phyloP scores from a whole-genome alignment of 2,113 vertebrate genomes.

The Cyprinus carpio region DNA sequence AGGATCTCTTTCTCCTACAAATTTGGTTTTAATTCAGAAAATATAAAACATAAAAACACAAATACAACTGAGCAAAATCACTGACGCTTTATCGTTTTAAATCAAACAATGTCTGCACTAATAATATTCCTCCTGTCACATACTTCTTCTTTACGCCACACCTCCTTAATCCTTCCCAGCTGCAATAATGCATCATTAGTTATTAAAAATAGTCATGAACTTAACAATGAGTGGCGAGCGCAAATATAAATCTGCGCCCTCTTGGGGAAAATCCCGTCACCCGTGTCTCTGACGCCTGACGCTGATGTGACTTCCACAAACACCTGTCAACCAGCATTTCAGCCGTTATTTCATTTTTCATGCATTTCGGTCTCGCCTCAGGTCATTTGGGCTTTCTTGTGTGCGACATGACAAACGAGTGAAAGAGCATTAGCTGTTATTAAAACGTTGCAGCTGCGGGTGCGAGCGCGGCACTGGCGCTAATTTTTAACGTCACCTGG shows the following conservation, averaged over 20 bases:
- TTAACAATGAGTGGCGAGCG: too few species aligned
- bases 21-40: too few species aligned
- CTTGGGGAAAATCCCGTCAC: neutral
- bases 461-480: slow-evolving; percentile 30
- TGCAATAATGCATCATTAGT: neutral
- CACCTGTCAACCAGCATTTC: slow-evolving; percentile 68
- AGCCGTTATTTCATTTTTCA: slow-evolving; percentile 75
- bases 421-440: slow-evolving; percentile 56
- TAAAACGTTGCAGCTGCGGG: slow-evolving; percentile 50
- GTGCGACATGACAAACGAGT: slow-evolving; percentile 62
- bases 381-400: slow-evolving; percentile 53
- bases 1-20: too few species aligned
- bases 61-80: too few species aligned
- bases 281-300: slow-evolving; percentile 51
- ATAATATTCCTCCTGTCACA: neutral
- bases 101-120: neutral
- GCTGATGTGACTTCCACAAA: slow-evolving; percentile 46
- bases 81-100: neutral
- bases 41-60: too few species aligned
- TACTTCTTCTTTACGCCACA: neutral
- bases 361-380: slow-evolving; percentile 63
- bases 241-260: neutral
- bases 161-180: neutral
- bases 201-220: neutral
- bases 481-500: slow-evolving; percentile 51